Percentiles rank a stretch among this genome's conserved stretches.
phyloP scores from a whole-genome alignment of 2,113 vertebrate species.

The Charina bottae region DNA sequence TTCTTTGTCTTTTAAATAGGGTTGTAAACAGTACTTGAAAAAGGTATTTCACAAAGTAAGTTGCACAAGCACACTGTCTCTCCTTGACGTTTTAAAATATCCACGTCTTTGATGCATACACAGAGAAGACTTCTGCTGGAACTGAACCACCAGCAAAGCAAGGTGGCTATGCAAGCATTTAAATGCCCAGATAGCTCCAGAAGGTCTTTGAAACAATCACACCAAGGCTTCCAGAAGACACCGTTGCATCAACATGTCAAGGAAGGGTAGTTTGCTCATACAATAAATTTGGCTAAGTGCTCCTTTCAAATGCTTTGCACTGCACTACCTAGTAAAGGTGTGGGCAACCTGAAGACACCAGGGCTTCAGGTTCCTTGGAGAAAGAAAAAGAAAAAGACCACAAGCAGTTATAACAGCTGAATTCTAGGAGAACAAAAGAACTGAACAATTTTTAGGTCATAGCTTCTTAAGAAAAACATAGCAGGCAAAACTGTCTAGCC shows the following conservation, averaged over 20 bases:
- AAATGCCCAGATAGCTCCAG: neutral
- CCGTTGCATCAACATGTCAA: neutral
- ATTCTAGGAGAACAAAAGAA: neutral
- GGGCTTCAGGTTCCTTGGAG: neutral
- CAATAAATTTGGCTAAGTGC: too few relatives aligned
- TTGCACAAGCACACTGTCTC: neutral
- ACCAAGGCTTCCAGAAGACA: neutral
- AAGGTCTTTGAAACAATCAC: neutral
- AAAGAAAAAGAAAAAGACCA: neutral
- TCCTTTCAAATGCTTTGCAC: too few relatives aligned
- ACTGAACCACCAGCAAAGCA: neutral
- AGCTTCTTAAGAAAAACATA: neutral
- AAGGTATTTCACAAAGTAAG: neutral
- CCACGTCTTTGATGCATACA: neutral
- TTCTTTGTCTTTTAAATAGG: neutral
- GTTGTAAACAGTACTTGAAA: neutral
- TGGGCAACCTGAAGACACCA: neutral
- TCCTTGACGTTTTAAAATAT: neutral
- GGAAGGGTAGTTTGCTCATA: neutral
- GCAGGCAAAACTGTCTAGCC: neutral
- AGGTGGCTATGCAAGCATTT: neutral
- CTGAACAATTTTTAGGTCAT: neutral
- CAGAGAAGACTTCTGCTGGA: neutral
- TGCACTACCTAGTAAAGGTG: neutral
- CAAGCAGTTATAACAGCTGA: neutral